phyloP scores from a whole-genome alignment of 23 tunicate species.

The Ciona savignyi region DNA sequence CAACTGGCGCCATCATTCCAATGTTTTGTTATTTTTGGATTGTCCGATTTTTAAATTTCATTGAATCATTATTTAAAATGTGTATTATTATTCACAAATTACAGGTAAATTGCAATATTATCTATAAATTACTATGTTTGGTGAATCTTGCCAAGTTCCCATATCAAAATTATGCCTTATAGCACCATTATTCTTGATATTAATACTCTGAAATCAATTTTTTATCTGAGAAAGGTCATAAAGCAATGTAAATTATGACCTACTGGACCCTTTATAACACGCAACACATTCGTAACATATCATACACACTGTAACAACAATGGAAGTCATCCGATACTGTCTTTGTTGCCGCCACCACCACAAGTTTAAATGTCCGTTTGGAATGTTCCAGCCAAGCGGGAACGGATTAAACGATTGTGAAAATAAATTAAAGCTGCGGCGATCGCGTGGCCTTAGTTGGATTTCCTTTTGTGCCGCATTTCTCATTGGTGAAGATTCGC shows the following conservation, averaged over 20 bases:
- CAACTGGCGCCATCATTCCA: neutral
- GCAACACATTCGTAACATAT: neutral
- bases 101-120: no score
- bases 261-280: neutral
- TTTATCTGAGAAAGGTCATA: neutral
- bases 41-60: no score
- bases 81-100: no score
- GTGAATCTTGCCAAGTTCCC: no score
- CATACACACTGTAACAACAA: neutral
- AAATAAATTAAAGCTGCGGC: conserved; percentile 28
- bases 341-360: neutral
- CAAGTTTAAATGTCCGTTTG: conserved; percentile 39
- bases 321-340: neutral
- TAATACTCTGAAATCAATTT: no score
- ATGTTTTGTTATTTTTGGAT: neutral
- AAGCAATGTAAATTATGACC: neutral
- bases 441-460: conserved; percentile 4
- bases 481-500: no score
- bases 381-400: conserved; percentile 1
- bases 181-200: no score
- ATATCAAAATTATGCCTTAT: no score
- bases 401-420: conserved; percentile 11
- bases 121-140: no score
- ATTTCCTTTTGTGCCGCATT: no score
- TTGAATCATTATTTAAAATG: no score